Evolutionary conservation across 2,113 vertebrate genomes (phyloP).

Genomic region (Larimichthys polyactis): DNA sequence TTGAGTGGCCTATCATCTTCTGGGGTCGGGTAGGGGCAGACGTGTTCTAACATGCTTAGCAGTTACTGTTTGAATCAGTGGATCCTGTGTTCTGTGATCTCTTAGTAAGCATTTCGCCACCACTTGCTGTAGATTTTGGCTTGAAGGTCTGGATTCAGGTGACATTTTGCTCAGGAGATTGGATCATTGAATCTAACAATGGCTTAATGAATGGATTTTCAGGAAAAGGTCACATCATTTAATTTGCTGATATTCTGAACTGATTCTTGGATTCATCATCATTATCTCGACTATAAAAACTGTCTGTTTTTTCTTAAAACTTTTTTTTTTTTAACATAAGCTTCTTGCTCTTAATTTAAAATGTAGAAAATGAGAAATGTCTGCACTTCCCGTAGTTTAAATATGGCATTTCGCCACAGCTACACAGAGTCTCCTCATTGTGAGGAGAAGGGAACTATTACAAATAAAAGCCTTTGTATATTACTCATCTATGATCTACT

Average conservation of each 20-base stretch:
- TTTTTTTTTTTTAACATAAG: neutral
- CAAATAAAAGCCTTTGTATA: neutral
- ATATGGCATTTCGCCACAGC: neutral
- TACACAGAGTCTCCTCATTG: neutral
- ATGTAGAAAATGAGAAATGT: constrained; percentile 2
- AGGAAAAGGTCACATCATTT: constrained; percentile 42
- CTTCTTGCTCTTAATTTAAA: constrained; percentile 4
- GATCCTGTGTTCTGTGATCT: constrained; percentile 21
- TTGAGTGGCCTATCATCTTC: constrained; percentile 69
- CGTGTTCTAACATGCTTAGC: constrained; percentile 41
- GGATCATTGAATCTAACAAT: neutral
- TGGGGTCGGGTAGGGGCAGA: constrained; percentile 35
- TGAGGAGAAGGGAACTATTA: neutral
- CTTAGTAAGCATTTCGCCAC: constrained; percentile 13
- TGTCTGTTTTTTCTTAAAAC: neutral
- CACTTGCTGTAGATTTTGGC: constrained; percentile 14
- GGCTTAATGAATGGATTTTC: constrained; percentile 26
- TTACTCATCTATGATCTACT: constrained; percentile 5
- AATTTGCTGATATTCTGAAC: constrained; percentile 34
- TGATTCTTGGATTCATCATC: constrained; percentile 21
- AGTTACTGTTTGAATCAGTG: constrained; percentile 32
- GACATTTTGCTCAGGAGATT: constrained; percentile 32
- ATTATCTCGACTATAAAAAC: constrained; percentile 21
- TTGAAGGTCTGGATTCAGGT: constrained; percentile 41
- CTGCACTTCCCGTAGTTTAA: neutral